phyloP scores from a whole-genome alignment of 2,113 vertebrate species.

The Orycteropus afer region DNA sequence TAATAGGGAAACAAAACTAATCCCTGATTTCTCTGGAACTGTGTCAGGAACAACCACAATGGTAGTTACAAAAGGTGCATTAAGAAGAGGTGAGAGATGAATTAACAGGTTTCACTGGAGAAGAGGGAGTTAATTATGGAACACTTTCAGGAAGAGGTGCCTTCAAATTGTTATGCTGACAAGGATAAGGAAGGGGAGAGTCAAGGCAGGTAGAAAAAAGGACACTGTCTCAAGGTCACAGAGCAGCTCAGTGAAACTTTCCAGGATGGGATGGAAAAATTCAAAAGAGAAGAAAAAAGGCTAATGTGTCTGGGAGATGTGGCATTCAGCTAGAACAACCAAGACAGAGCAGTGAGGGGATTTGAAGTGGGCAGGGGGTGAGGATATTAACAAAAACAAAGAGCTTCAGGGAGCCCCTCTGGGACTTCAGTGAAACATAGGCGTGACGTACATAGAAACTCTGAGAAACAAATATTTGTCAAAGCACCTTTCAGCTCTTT shows the following conservation, averaged over 20 bases:
- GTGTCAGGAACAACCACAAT: background rate
- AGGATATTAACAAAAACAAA: background rate
- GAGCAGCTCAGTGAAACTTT: background rate
- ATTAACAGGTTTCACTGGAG: background rate
- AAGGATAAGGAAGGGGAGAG: background rate
- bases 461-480: background rate
- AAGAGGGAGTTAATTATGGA: background rate
- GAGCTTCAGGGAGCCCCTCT: background rate
- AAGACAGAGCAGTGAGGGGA: rapidly evolving
- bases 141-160: background rate
- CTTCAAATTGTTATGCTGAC: background rate
- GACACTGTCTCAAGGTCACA: background rate
- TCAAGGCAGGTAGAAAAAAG: background rate
- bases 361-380: background rate
- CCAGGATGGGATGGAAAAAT: rapidly evolving
- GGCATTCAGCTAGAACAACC: rapidly evolving
- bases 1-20: background rate
- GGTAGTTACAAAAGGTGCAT: background rate
- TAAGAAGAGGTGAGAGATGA: background rate
- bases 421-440: background rate
- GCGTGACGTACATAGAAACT: background rate
- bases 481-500: background rate
- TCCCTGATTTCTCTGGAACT: background rate
- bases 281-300: background rate
- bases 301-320: background rate